Percentiles rank a stretch among this genome's conserved stretches.
phyloP scores from a whole-genome alignment of 2,113 vertebrate genomes.

The Lophochroa leadbeateri region DNA sequence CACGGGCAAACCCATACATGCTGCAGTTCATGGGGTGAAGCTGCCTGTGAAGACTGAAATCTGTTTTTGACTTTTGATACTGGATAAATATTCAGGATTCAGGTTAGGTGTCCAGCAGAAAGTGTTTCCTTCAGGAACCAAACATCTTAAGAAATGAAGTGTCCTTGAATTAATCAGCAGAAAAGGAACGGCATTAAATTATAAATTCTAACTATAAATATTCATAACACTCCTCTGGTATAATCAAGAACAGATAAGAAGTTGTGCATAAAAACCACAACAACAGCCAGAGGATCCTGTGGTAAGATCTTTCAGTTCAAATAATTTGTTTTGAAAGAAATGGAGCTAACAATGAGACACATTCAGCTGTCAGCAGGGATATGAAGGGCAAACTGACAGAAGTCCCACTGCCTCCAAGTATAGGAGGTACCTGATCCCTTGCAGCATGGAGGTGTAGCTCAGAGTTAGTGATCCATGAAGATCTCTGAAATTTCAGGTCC shows the following conservation, averaged over 20 bases:
- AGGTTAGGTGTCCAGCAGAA: constrained; percentile 65
- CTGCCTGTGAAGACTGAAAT: constrained; percentile 7
- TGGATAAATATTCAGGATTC: constrained; percentile 72
- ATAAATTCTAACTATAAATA: constrained; percentile 82
- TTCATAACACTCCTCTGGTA: constrained; percentile 75
- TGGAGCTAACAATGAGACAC: constrained; percentile 29
- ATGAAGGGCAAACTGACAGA: constrained; percentile 31
- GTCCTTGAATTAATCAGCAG: constrained; percentile 84
- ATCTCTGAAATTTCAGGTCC: not conserved
- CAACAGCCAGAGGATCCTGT: constrained; percentile 58
- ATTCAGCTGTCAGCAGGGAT: constrained; percentile 6
- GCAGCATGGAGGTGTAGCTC: not conserved
- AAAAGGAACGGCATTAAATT: constrained; percentile 79
- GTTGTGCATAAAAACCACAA: constrained; percentile 73
- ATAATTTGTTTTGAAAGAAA: constrained; percentile 55
- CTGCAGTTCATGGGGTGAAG: constrained; percentile 7
- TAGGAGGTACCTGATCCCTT: not conserved
- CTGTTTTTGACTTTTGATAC: constrained; percentile 43
- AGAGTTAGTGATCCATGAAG: not conserved
- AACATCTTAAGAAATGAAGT: constrained; percentile 73
- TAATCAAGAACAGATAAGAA: constrained; percentile 81
- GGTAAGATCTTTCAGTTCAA: constrained; percentile 63
- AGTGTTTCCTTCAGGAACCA: constrained; percentile 68
- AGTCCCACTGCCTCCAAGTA: not conserved
- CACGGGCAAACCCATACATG: not conserved